phyloP scores from a whole-genome alignment of 2,888 invertebrate genomes.

The Pandemis heparana region DNA sequence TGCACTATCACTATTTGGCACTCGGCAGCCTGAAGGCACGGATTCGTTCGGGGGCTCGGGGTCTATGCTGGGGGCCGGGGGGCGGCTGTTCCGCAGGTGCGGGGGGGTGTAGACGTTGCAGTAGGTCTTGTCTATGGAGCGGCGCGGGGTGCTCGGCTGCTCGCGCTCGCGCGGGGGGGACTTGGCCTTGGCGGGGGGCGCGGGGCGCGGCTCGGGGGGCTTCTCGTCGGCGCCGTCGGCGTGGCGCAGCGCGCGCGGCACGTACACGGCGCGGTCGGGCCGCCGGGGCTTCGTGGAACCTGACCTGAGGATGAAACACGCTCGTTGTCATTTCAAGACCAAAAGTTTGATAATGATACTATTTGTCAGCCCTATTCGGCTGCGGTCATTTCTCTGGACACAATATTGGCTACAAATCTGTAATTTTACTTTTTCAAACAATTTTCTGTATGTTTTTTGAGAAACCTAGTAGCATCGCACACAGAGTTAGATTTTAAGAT shows the following conservation, averaged over 20 bases:
- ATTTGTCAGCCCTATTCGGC: background rate
- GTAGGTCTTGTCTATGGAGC: conserved; percentile 75
- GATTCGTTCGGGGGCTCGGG: conserved; percentile 66
- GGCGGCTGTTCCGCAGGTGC: conserved; percentile 75
- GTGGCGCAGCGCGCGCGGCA: conserved; percentile 88
- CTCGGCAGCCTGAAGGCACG: conserved; percentile 78
- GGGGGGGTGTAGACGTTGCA: conserved; percentile 84
- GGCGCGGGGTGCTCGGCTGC: conserved; percentile 71
- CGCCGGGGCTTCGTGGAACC: conserved; percentile 83
- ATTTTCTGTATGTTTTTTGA: too few relatives aligned
- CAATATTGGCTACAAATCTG: too few relatives aligned
- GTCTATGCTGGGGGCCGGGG: conserved; percentile 67
- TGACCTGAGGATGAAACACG: conserved; percentile 58
- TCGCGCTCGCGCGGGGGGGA: conserved; percentile 70
- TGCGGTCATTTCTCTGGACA: too few relatives aligned
- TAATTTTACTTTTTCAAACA: too few relatives aligned
- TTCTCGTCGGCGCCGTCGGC: conserved; percentile 63
- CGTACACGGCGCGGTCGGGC: conserved; percentile 92
- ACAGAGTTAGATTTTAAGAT: too few relatives aligned
- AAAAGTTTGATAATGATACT: background rate
- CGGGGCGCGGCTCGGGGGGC: conserved; percentile 56
- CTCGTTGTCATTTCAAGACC: background rate
- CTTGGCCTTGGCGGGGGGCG: conserved; percentile 67
- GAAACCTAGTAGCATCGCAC: too few relatives aligned
- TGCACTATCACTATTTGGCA: conserved; percentile 85